Base-by-base conservation (phyloP, 2,888 invertebrate species). In the Helleia helle region DNA sequence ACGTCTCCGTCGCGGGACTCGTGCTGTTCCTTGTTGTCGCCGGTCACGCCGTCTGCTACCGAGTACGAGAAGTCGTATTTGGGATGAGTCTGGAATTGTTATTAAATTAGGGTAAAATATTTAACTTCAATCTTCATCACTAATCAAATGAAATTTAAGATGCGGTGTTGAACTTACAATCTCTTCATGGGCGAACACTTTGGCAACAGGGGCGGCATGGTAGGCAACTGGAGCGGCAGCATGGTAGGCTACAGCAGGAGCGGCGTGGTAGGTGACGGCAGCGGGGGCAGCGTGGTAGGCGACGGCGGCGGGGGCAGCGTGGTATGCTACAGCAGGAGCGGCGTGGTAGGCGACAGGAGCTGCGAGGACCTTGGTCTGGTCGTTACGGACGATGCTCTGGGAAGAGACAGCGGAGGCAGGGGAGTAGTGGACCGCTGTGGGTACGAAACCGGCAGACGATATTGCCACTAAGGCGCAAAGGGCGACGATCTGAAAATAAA, bases 1-100 rank as follows among this genome's bases (percentile, higher is more conserved):
- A 68, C 70, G 55, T 85, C 85, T 41, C 85, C 86, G 41, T 86
- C 83, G 47, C 76, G 70, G 46, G 56, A 49, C 52, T 86, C 86
- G 49, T 80, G 77, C 59, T 80, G 83, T 47, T 70, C 66, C 62
- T 85, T 84, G 60, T 73, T 69, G 68, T 86, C 86, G 28, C 86
- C 86, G 54, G 85, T 79, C 62, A 81, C 77, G 26, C 71, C 71
- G 56, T 86, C 86, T 53, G 76, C 70, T 9, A 86, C 83, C 28
- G 81, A 79, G 62, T 86, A 86, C 43, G 65, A 71, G 66, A 72
- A 85, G 54, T 76, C 71, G 58, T 74, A 74, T 53, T 71, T 64
- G 36, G 73, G 71, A 58, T 66, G 51, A 3, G 62, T 55, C 68
- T 68, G 48, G 6, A 47, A 46, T 14, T 18, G 18, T 18, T n/a